Evolutionary conservation across 2,113 vertebrate genomes (phyloP).

Genomic region (Elachura formosa): DNA sequence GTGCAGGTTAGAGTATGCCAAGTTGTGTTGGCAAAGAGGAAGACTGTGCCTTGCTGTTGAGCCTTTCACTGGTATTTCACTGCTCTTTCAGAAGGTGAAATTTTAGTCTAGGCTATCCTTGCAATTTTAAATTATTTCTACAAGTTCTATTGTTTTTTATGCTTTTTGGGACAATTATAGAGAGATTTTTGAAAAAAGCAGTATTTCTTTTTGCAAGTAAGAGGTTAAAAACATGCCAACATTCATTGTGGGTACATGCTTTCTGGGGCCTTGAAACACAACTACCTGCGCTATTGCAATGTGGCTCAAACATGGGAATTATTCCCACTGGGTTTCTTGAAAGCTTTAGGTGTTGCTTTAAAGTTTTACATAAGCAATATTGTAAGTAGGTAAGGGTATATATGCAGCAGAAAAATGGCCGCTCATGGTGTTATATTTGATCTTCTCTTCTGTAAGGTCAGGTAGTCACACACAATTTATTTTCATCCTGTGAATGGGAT

Average conservation of each 20-base stretch:
- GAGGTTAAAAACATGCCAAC: background rate
- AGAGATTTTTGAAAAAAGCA: background rate
- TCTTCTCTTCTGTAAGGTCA: background rate
- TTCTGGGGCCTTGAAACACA: background rate
- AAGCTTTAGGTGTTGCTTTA: background rate
- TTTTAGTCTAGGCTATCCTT: background rate
- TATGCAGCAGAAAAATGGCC: background rate
- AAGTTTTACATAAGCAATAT: background rate
- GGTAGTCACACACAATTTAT: background rate
- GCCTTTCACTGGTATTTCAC: background rate
- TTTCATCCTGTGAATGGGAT: fast-evolving
- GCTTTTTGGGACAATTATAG: background rate
- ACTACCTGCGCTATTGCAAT: fast-evolving
- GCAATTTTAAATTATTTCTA: background rate
- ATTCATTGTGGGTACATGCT: background rate
- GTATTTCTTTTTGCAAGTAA: background rate
- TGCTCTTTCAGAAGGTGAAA: background rate
- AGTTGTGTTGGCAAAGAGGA: background rate
- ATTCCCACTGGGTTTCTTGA: background rate
- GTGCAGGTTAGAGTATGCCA: background rate
- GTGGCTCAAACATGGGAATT: background rate
- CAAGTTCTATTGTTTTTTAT: background rate
- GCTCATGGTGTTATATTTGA: background rate
- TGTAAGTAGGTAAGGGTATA: background rate
- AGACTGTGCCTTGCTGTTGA: background rate